These are phyloP conservation scores for Nesoenas mayeri DNA, from an alignment of 2,113 vertebrate species.

Conservation along the genomic window DNA sequence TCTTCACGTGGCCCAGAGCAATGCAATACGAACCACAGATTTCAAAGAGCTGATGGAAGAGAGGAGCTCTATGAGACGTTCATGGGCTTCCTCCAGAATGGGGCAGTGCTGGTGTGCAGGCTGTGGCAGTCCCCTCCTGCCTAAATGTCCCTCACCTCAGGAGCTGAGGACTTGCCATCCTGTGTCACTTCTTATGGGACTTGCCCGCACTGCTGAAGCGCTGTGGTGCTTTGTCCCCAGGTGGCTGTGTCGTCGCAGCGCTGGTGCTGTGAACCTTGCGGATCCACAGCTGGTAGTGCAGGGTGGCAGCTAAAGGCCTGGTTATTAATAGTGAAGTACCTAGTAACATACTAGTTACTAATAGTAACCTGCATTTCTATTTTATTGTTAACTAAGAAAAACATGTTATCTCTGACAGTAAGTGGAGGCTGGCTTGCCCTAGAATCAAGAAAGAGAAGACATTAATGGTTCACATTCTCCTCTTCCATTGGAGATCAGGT, in stretches of 20 bases:
- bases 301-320: not conserved
- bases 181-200: not conserved
- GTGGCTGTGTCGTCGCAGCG: not conserved
- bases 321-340: not conserved
- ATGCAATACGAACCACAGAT: not conserved
- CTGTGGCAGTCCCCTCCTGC: not conserved
- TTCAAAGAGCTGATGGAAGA: not conserved
- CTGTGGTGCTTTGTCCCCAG: not conserved
- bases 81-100: fast-evolving
- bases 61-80: not conserved
- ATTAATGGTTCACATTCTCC: not conserved
- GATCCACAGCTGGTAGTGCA: not conserved
- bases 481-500: not conserved
- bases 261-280: not conserved
- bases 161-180: not conserved
- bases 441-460: not conserved
- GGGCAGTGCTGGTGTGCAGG: not conserved
- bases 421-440: not conserved
- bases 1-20: not conserved
- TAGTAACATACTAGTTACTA: not conserved
- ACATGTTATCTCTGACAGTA: not conserved
- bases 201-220: not conserved
- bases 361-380: not conserved
- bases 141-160: not conserved
- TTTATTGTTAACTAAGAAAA: not conserved